Conservation (phyloP, 1,140 invertebrate genomes). For the Brachionus paranguensis region DNA sequence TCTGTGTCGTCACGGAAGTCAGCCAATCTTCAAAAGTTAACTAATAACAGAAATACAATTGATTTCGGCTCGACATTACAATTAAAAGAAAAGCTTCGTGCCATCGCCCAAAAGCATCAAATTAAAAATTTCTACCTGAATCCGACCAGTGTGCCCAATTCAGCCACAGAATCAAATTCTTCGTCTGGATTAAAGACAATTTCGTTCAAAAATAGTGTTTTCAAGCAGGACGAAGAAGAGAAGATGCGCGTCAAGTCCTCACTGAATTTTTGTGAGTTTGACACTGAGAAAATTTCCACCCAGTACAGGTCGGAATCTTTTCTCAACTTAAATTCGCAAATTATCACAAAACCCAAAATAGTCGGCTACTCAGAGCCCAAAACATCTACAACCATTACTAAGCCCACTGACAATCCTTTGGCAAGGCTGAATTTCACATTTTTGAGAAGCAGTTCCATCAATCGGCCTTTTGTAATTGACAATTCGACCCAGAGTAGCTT, state of each 20-base stretch:
- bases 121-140: slow-evolving; percentile 22
- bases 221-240: background rate
- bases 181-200: background rate
- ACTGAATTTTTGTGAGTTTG: background rate
- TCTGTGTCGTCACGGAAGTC: slow-evolving; percentile 1
- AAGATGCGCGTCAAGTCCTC: background rate
- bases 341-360: background rate
- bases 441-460: background rate
- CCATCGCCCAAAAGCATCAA: slow-evolving; percentile 16
- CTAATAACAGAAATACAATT: background rate
- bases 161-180: background rate
- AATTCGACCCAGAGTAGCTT: slow-evolving; percentile 1
- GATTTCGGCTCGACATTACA: background rate
- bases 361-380: background rate
- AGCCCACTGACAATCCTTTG: background rate
- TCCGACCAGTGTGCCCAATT: background rate
- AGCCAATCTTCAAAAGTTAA: background rate
- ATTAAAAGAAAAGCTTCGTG: slow-evolving; percentile 11
- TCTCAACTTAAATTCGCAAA: background rate
- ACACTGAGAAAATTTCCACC: background rate
- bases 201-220: background rate
- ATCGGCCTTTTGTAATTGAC: background rate
- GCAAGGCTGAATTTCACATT: background rate
- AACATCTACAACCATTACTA: background rate
- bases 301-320: slow-evolving; percentile 6